These are phyloP conservation scores for Phoebastria nigripes DNA, from an alignment of 2,797 vertebrate species.

Conservation along the genomic window DNA sequence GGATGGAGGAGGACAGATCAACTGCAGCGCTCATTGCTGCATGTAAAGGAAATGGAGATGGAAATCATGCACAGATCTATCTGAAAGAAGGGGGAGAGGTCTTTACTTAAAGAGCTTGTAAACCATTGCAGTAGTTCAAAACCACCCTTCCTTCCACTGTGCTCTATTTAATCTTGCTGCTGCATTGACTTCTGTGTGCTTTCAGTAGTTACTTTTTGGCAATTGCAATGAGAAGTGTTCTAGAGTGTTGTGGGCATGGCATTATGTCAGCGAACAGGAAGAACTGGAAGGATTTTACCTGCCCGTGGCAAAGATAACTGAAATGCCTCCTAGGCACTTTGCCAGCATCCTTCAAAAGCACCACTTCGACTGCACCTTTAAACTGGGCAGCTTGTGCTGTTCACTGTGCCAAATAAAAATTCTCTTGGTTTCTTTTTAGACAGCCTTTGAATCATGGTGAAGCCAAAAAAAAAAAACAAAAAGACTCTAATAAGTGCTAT, in stretches of 20 bases:
- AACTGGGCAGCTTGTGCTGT: background rate
- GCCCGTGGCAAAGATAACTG: conserved; percentile 1
- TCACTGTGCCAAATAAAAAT: conserved; percentile 23
- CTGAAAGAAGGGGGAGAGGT: background rate
- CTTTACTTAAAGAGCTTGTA: background rate
- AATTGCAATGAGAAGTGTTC: background rate
- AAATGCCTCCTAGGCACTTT: background rate
- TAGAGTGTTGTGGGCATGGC: background rate
- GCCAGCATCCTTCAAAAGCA: background rate
- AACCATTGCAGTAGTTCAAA: background rate
- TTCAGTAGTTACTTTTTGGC: background rate
- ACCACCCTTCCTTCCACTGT: background rate
- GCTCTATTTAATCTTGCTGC: background rate
- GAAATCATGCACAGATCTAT: background rate
- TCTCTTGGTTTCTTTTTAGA: conserved; percentile 9
- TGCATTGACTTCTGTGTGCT: background rate
- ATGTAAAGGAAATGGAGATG: background rate
- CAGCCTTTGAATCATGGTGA: background rate
- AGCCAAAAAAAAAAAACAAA: background rate
- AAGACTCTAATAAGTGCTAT: background rate
- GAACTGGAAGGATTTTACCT: conserved; percentile 20
- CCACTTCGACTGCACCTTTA: conserved; percentile 11
- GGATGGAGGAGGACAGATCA: background rate
- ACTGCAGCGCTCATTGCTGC: background rate
- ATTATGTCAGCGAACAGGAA: background rate